Conservation (phyloP, 2,888 invertebrate species). For the Ormyrus nitidulus region DNA sequence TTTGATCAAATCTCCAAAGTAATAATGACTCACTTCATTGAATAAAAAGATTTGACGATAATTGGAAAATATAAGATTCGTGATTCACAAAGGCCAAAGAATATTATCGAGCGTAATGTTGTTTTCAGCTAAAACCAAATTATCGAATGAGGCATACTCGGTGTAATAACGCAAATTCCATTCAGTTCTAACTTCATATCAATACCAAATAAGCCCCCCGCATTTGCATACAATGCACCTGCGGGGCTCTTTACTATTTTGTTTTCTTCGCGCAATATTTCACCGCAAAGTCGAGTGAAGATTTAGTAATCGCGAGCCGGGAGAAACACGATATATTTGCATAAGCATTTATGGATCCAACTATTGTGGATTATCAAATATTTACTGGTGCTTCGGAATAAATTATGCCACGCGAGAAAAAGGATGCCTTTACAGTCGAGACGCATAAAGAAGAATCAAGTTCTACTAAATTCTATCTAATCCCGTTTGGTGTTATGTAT, state of each 20-base stretch:
- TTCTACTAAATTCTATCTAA: neutral
- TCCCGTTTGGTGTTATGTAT: neutral
- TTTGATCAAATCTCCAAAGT: too few species aligned
- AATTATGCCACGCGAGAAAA: neutral
- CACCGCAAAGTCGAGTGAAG: slow-evolving; percentile 27
- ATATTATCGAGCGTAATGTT: slow-evolving; percentile 18
- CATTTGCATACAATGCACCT: slow-evolving; percentile 54
- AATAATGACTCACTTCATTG: too few species aligned
- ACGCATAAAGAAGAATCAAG: neutral
- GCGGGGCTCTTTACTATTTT: slow-evolving; percentile 37
- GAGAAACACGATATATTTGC: slow-evolving; percentile 23
- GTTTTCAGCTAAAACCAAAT: slow-evolving; percentile 5
- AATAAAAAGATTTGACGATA: too few species aligned
- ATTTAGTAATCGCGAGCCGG: slow-evolving; percentile 37
- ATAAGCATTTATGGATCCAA: slow-evolving; percentile 30
- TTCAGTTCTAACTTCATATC: slow-evolving; percentile 47
- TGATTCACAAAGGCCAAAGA: neutral
- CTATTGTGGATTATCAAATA: slow-evolving; percentile 10
- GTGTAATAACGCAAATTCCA: slow-evolving; percentile 44
- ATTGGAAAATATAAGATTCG: too few species aligned
- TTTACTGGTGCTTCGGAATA: too few species aligned
- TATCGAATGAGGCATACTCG: neutral
- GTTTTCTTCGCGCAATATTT: slow-evolving; percentile 45
- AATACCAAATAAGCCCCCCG: slow-evolving; percentile 46
- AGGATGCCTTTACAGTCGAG: neutral